Percentiles rank a stretch among this genome's conserved stretches.
Evolutionary conservation across 2,888 invertebrate genomes (phyloP).

Genomic region (Nezara viridula): DNA sequence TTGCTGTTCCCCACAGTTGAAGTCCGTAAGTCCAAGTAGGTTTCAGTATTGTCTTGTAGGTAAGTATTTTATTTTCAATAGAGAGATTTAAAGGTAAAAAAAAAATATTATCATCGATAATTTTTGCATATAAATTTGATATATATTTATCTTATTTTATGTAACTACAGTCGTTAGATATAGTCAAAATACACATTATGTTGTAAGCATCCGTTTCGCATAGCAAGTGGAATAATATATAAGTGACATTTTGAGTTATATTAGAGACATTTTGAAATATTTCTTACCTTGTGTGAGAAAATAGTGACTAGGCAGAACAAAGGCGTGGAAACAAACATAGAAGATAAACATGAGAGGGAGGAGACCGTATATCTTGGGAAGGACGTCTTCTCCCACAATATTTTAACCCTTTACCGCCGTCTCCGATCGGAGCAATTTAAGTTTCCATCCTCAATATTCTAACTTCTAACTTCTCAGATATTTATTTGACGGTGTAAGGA

Average conservation of each 20-base stretch:
- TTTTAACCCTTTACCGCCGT: slow-evolving; percentile 1
- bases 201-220: not conserved
- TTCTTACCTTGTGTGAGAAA: not conserved
- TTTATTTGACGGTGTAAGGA: not conserved
- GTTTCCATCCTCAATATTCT: slow-evolving; percentile 15
- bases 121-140: too few relatives aligned
- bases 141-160: too few relatives aligned
- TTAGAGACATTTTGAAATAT: not conserved
- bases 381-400: slow-evolving; percentile 37
- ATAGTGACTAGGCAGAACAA: not conserved
- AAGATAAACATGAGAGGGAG: slow-evolving; percentile 44
- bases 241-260: not conserved
- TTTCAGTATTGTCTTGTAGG: too few relatives aligned
- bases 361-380: not conserved
- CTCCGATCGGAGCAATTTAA: slow-evolving; percentile 5
- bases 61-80: too few relatives aligned
- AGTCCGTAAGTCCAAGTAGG: too few relatives aligned
- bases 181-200: too few relatives aligned
- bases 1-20: too few relatives aligned
- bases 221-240: too few relatives aligned
- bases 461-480: not conserved
- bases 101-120: too few relatives aligned
- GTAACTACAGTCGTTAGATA: too few relatives aligned
- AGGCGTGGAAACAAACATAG: slow-evolving; percentile 40
- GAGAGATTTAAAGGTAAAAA: too few relatives aligned